phyloP scores from a whole-genome alignment of 2,797 vertebrate genomes.

The Gadopsis marmoratus region DNA sequence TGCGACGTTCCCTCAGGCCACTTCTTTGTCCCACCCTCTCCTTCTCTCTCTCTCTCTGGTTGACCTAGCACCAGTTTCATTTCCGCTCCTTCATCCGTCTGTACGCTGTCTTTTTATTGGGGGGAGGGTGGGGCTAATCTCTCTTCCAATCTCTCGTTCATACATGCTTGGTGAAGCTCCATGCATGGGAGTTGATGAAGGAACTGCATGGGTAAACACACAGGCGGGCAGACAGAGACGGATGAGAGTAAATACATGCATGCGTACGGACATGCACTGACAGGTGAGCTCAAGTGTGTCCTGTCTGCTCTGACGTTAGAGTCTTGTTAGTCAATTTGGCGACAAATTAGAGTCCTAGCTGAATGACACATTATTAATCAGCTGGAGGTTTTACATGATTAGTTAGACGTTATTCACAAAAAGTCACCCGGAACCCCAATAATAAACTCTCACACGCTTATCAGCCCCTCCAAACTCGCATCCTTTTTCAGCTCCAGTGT shows the following conservation, averaged over 20 bases:
- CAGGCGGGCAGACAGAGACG: conserved; percentile 24
- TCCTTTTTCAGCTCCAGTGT: neutral
- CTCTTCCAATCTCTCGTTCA: conserved; percentile 59
- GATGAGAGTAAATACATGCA: conserved; percentile 50
- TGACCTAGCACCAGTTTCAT: conserved; percentile 74
- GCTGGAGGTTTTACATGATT: conserved; percentile 53
- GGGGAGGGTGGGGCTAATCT: conserved; percentile 43
- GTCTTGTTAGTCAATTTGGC: conserved; percentile 65
- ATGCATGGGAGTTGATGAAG: conserved; percentile 66
- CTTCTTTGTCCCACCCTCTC: conserved; percentile 48
- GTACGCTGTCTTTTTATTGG: conserved; percentile 49
- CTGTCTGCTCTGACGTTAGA: neutral
- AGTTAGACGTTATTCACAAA: conserved; percentile 53
- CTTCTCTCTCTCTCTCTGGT: conserved; percentile 47
- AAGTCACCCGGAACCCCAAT: conserved; percentile 39
- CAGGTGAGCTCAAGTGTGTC: conserved; percentile 29
- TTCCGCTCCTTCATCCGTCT: conserved; percentile 64
- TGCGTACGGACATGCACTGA: conserved; percentile 21
- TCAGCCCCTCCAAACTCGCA: neutral
- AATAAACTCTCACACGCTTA: conserved; percentile 26
- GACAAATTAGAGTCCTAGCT: conserved; percentile 55
- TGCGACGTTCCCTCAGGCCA: conserved; percentile 63
- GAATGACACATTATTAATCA: conserved; percentile 57
- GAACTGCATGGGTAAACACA: conserved; percentile 54
- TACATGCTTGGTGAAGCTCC: conserved; percentile 44